These are phyloP conservation scores for Malurus elegans DNA, from an alignment of 2,113 vertebrate genomes.

Conservation along the genomic window DNA sequence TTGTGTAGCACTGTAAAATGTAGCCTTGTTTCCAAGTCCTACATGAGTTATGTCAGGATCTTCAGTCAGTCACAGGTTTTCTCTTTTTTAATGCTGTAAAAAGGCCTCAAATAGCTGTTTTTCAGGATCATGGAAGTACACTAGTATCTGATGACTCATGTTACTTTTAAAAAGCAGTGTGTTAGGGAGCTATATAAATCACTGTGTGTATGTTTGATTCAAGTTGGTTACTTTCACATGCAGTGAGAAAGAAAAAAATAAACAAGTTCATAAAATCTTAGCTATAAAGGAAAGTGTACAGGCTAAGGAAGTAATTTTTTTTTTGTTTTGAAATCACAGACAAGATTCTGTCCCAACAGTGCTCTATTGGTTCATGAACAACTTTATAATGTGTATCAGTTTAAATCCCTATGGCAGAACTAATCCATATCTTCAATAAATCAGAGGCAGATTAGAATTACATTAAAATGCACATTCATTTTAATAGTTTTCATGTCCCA, in stretches of 20 bases:
- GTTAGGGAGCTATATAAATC: background rate
- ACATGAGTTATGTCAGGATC: background rate
- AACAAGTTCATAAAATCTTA: background rate
- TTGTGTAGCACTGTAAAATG: background rate
- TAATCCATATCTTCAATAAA: constrained; percentile 43
- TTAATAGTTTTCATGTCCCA: background rate
- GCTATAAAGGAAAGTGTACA: background rate
- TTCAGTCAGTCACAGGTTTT: background rate
- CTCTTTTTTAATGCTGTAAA: background rate
- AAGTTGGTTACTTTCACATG: background rate
- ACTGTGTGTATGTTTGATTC: background rate
- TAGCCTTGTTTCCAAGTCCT: background rate
- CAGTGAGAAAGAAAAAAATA: background rate
- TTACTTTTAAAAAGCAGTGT: background rate
- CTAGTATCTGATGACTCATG: background rate
- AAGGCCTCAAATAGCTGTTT: background rate
- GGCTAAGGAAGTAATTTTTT: background rate
- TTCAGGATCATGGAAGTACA: background rate
- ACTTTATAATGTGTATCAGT: background rate
- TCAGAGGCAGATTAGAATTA: constrained; percentile 45
- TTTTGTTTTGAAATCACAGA: background rate
- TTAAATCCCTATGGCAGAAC: constrained; percentile 13
- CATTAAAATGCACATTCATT: constrained; percentile 27
- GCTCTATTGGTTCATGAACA: background rate
- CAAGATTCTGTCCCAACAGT: background rate